These are phyloP conservation scores for Mixornis gularis DNA, from an alignment of 2,113 vertebrate genomes.

Conservation along the genomic window DNA sequence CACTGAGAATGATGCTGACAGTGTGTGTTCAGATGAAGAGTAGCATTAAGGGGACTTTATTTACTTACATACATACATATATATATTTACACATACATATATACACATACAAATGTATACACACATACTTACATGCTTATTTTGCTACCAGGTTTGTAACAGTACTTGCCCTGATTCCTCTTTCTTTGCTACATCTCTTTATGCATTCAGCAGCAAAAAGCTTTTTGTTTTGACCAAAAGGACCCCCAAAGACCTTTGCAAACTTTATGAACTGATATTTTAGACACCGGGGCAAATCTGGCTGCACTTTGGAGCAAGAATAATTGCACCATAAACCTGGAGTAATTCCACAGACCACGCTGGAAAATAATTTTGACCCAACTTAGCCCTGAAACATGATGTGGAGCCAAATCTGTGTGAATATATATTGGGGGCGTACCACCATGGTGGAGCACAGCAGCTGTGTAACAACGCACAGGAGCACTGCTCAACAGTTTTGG, in stretches of 20 bases:
- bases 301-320: neutral
- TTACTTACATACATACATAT: neutral
- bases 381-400: neutral
- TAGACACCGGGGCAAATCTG: neutral
- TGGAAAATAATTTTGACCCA: slow-evolving; percentile 23
- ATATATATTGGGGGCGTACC: neutral
- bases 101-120: too few relatives aligned
- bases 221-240: neutral
- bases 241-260: neutral
- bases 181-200: neutral
- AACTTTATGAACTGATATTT: neutral
- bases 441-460: neutral
- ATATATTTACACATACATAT: neutral
- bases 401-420: neutral
- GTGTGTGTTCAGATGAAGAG: neutral
- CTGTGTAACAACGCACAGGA: neutral
- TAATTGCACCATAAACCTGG: neutral
- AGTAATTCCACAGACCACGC: neutral
- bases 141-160: neutral
- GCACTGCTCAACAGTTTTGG: neutral
- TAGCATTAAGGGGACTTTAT: neutral
- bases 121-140: neutral
- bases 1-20: neutral
- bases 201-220: neutral
- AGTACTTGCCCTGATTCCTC: neutral